phyloP scores from a whole-genome alignment of 2,888 invertebrate genomes.

The Apodemia zela region DNA sequence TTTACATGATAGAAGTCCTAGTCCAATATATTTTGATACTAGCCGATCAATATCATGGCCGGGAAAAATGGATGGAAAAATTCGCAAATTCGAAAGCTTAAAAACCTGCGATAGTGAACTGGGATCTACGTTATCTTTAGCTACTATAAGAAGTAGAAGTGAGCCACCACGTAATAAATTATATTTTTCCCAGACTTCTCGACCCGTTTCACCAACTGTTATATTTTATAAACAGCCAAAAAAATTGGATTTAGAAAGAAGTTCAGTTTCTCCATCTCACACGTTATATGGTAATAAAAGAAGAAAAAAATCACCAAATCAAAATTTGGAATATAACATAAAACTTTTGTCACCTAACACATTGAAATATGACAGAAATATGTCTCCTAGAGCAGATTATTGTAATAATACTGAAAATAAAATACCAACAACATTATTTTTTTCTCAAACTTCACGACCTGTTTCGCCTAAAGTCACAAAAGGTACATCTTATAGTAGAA shows the following conservation, averaged over 20 bases:
- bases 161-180: conserved; percentile 82
- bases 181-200: conserved; percentile 71
- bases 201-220: conserved; percentile 65
- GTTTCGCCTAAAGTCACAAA: conserved; percentile 59
- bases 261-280: conserved; percentile 50
- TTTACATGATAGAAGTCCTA: conserved; percentile 80
- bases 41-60: conserved; percentile 82
- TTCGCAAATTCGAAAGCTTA: conserved; percentile 72
- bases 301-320: background rate
- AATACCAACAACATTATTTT: conserved; percentile 51
- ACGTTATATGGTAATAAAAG: conserved; percentile 49
- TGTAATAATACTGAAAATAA: conserved; percentile 38
- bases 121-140: conserved; percentile 69
- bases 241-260: conserved; percentile 37
- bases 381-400: background rate
- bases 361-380: background rate
- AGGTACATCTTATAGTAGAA: conserved; percentile 46
- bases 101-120: conserved; percentile 61
- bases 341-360: conserved; percentile 7
- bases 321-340: background rate
- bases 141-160: conserved; percentile 81
- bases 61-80: conserved; percentile 75
- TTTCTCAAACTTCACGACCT: conserved; percentile 66
- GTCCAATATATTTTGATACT: conserved; percentile 73
- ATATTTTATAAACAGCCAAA: conserved; percentile 58